These are phyloP conservation scores for Latrodectus hesperus DNA, from an alignment of 2,888 invertebrate species.

Conservation along the genomic window DNA sequence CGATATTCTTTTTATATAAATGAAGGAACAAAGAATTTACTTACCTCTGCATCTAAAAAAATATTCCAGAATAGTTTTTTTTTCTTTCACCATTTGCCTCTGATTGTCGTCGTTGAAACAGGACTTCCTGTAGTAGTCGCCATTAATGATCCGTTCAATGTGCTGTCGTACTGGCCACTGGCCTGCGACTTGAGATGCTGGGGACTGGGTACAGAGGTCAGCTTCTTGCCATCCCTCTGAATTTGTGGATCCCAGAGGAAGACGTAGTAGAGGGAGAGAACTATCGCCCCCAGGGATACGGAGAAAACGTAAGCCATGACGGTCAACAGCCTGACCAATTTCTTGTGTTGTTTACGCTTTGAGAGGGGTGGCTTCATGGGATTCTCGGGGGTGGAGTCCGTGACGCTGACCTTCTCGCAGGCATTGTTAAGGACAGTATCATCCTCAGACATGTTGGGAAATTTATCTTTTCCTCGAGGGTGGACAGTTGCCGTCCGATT, in stretches of 20 bases:
- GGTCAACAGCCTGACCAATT: conserved; percentile 69
- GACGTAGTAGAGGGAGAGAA: conserved; percentile 70
- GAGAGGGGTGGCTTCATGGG: conserved; percentile 45
- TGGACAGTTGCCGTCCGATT: conserved; percentile 3
- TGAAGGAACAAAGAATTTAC: not conserved
- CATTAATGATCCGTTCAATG: not conserved
- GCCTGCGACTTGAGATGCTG: not conserved
- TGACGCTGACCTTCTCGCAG: conserved; percentile 49
- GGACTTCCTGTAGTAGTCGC: not conserved
- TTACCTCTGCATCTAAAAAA: not conserved
- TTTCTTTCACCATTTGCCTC: conserved; percentile 30
- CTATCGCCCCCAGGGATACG: conserved; percentile 70
- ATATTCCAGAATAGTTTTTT: not conserved
- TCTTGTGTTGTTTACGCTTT: conserved; percentile 67
- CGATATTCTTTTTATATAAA: not conserved
- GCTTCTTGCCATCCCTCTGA: conserved; percentile 8
- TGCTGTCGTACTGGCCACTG: not conserved
- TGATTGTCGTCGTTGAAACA: not conserved
- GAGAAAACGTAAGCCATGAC: conserved; percentile 71
- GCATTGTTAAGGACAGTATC: conserved; percentile 29
- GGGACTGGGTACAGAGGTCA: conserved; percentile 17
- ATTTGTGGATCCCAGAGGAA: conserved; percentile 71
- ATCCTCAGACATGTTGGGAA: conserved; percentile 28
- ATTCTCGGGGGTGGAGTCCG: conserved; percentile 37
- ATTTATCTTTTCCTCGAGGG: not conserved